These are phyloP conservation scores for Anguilla japonica DNA, from an alignment of 2,113 vertebrate genomes.

Conservation along the genomic window DNA sequence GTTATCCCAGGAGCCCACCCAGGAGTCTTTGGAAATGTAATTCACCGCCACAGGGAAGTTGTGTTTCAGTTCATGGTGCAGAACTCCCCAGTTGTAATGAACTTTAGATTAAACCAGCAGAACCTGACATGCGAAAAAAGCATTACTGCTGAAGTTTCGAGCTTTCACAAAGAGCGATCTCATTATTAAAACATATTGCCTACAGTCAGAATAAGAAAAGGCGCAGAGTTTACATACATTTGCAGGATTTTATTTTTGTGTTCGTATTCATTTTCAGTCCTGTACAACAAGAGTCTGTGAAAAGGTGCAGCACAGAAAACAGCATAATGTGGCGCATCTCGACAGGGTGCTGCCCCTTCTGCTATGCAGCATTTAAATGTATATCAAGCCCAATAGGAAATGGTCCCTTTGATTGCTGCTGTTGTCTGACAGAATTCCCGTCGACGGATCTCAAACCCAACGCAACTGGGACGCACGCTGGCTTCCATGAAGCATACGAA, in stretches of 20 bases:
- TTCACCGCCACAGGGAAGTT: conserved; percentile 69
- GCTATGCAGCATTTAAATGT: background rate
- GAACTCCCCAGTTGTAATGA: conserved; percentile 70
- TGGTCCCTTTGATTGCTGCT: background rate
- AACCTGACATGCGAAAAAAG: conserved; percentile 72
- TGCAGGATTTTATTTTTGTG: conserved; percentile 41
- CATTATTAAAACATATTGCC: conserved; percentile 78
- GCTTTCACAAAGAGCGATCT: conserved; percentile 63
- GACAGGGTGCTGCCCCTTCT: background rate
- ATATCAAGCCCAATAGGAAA: background rate
- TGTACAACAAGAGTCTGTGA: background rate
- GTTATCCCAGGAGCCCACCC: conserved; percentile 10
- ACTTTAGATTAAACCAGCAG: conserved; percentile 68
- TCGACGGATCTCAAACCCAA: background rate
- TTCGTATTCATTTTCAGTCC: conserved; percentile 35
- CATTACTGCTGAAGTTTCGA: conserved; percentile 65
- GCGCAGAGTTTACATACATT: conserved; percentile 50
- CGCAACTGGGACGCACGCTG: too few relatives aligned
- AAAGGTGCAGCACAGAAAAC: conserved; percentile 6
- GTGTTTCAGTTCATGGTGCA: conserved; percentile 66
- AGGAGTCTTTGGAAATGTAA: conserved; percentile 65
- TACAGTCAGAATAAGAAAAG: conserved; percentile 69
- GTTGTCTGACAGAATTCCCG: background rate
- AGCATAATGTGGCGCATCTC: background rate
- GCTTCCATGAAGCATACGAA: background rate